These are phyloP conservation scores for Reticulitermes speratus DNA, from an alignment of 1,140 invertebrate species.

Conservation along the genomic window DNA sequence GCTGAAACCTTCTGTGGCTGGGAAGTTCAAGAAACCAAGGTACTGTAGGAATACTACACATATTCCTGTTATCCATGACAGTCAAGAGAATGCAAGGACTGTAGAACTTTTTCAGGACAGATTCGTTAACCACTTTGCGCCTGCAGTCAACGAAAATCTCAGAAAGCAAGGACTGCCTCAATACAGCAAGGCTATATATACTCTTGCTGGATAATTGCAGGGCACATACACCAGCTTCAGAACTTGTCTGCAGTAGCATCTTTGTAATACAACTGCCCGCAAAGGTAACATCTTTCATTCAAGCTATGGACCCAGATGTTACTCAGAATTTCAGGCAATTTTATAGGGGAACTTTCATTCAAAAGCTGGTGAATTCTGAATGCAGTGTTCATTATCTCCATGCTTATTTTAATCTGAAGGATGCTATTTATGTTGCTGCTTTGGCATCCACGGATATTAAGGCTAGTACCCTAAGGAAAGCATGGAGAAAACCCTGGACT, in stretches of 20 bases:
- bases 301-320: not conserved
- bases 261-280: not conserved
- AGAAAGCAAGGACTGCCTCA: not conserved
- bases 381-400: too few species aligned
- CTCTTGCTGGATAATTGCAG: not conserved
- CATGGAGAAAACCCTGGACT: too few species aligned
- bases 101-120: not conserved
- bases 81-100: not conserved
- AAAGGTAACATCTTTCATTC: not conserved
- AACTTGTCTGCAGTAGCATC: not conserved
- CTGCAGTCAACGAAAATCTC: not conserved
- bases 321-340: not conserved
- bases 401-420: too few species aligned
- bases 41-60: not conserved
- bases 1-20: not conserved
- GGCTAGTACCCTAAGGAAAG: too few species aligned
- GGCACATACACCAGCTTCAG: not conserved
- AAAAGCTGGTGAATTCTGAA: not conserved
- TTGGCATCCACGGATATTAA: too few species aligned
- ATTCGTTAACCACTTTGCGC: not conserved
- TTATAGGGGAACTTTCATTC: not conserved
- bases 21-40: not conserved
- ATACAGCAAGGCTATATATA: not conserved
- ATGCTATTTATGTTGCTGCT: too few species aligned
- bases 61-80: not conserved